Evolutionary conservation across 2,888 invertebrate species (phyloP), one percentile per base, ranked within the genome.

Genomic region (Escarpia spicata): DNA sequence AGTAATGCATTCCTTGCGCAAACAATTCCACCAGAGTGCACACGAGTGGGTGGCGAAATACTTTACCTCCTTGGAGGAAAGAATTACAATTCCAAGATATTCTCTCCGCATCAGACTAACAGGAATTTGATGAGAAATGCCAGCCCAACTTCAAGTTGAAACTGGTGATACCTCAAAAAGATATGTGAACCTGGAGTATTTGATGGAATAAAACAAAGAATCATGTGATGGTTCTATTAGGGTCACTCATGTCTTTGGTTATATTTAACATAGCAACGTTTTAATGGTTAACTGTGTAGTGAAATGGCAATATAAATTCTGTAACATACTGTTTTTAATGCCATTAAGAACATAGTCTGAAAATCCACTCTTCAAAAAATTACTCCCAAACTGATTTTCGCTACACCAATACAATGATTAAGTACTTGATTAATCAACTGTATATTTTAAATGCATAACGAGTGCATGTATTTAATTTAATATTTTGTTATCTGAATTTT

Each of bases 41-140:
- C n/a, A 75, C n/a, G 26, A 19, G 75, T 75, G 26, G 75, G 75
- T n/a, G 26, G 26, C 2, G 26, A 75, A 26, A 75, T 75, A 26
- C 75, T 75, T 75, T 75, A 75, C 75, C 75, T 75, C 75, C 75
- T 52, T 75, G 75, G 75, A 75, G 75, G 75, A 75, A 75, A 75
- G 75, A 75, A 75, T 75, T 75, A 75, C 26, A 26, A 75, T 75
- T 75, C 75, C 75, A 75, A 75, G 19, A 75, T 15, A 75, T 75
- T 75, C 75, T 26, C 2, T 75, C 75, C 26, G 9, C 15, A 6
- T 26, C 75, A 75, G 75, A 75, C 75, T 26, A 19, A 75, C 19
- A 26, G 75, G 75, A 75, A 75, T n/a, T n/a, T 26, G 26, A 4
- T 26, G 75, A 75, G 75, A n/a, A 75, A 26, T 26, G n/a, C 26